Conservation (phyloP, 2,888 invertebrate species). For the Diarsia brunnea region DNA sequence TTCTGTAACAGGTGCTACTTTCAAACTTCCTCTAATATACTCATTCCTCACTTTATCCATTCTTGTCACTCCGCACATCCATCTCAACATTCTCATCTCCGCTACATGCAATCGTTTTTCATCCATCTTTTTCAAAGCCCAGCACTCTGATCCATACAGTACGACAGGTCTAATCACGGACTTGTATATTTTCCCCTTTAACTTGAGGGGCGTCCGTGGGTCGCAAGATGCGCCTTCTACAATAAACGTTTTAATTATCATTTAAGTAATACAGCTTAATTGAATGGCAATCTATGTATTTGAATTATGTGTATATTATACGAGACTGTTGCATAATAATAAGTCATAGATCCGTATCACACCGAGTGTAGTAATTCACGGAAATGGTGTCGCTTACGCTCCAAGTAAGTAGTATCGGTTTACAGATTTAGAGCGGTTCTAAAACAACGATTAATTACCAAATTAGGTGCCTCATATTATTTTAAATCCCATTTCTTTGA, state of each 20-base stretch:
- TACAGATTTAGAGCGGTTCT: slow-evolving; percentile 29
- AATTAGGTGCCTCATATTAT: not conserved
- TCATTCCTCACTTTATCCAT: too few relatives aligned
- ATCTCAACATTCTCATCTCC: too few relatives aligned
- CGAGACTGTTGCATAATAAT: slow-evolving; percentile 33
- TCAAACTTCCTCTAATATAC: too few relatives aligned
- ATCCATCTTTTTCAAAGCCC: too few relatives aligned
- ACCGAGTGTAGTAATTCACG: slow-evolving; percentile 55
- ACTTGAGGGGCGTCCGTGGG: too few relatives aligned
- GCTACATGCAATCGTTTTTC: too few relatives aligned
- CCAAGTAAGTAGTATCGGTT: slow-evolving; percentile 43
- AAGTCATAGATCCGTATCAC: slow-evolving; percentile 51
- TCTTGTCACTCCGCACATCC: too few relatives aligned
- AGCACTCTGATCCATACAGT: too few relatives aligned
- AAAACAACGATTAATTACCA: not conserved
- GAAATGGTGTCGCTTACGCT: slow-evolving; percentile 58
- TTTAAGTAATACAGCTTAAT: not conserved
- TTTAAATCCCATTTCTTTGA: not conserved
- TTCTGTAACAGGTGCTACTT: too few relatives aligned
- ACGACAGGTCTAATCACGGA: too few relatives aligned
- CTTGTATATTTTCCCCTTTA: too few relatives aligned
- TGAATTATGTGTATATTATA: slow-evolving; percentile 21
- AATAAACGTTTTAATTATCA: not conserved
- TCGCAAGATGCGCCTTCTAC: not conserved
- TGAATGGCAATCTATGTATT: not conserved